Percentiles rank a stretch among this genome's conserved stretches.
These are phyloP conservation scores for Brachionus angularis DNA, from an alignment of 1,140 invertebrate species.

Conservation along the genomic window DNA sequence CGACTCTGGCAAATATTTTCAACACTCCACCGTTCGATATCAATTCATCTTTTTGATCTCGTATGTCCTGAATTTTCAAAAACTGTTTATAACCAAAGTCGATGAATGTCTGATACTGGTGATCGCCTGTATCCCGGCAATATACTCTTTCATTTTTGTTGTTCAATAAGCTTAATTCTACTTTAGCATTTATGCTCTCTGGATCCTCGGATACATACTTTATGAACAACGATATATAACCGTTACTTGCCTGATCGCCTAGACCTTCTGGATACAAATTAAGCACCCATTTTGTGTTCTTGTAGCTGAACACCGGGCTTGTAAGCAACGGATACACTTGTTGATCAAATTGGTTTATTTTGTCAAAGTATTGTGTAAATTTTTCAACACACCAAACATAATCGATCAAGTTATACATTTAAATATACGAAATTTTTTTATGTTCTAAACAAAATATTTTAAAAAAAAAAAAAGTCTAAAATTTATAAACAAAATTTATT, in stretches of 20 bases:
- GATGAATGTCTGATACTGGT: conserved; percentile 42
- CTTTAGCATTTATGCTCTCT: conserved; percentile 31
- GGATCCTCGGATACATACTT: conserved; percentile 42
- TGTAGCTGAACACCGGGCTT: conserved; percentile 27
- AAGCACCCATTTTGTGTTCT: conserved; percentile 40
- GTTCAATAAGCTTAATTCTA: conserved; percentile 20
- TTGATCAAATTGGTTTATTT: neutral
- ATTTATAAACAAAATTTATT: neutral
- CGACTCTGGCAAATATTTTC: conserved; percentile 31
- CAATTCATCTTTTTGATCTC: conserved; percentile 30
- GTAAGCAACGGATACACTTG: conserved; percentile 34
- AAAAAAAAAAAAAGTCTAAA: too few species aligned
- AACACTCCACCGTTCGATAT: conserved; percentile 21
- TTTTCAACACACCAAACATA: conserved; percentile 44
- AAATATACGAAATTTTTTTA: neutral
- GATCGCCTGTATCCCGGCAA: conserved; percentile 41
- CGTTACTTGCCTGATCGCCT: conserved; percentile 27
- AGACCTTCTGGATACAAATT: conserved; percentile 42
- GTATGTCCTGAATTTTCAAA: conserved; percentile 33
- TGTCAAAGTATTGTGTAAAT: conserved; percentile 40
- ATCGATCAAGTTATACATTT: conserved; percentile 44
- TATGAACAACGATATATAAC: conserved; percentile 38
- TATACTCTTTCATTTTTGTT: conserved; percentile 42
- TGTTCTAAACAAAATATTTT: conserved; percentile 6
- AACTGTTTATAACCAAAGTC: conserved; percentile 43